Conservation (phyloP, 2,888 invertebrate genomes). For the Erebia ligea region DNA sequence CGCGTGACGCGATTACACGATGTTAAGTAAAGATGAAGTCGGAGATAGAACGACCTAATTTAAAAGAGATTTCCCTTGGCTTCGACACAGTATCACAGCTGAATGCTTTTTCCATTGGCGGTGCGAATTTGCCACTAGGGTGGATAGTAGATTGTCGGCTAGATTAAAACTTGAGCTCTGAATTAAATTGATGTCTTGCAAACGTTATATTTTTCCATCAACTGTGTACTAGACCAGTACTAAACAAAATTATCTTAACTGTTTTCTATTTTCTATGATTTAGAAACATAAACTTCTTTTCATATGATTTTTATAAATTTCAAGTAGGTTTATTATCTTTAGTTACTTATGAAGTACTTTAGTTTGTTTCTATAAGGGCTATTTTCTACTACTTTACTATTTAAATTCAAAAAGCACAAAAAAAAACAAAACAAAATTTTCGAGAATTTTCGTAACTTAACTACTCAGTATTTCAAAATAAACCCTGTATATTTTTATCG, state of each 20-base stretch:
- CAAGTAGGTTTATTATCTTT: no score
- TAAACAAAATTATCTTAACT: no score
- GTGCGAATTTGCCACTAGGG: not conserved
- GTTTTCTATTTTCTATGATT: not conserved
- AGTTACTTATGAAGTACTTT: no score
- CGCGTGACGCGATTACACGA: slow-evolving; percentile 9
- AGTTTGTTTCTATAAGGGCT: no score
- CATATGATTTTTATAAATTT: no score
- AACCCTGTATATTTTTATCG: no score
- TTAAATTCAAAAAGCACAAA: no score
- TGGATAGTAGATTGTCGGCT: not conserved
- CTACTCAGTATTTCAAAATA: no score
- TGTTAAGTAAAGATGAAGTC: slow-evolving; percentile 17
- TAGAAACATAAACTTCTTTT: not conserved
- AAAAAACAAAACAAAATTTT: no score
- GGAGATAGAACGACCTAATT: slow-evolving; percentile 12
- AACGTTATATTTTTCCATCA: not conserved
- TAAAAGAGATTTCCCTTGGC: slow-evolving; percentile 21
- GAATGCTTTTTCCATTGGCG: slow-evolving; percentile 14
- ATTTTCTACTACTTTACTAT: no score
- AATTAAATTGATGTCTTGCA: not conserved
- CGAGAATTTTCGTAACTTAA: no score
- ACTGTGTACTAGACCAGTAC: no score
- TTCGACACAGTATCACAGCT: not conserved
- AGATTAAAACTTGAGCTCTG: slow-evolving; percentile 2